A percentile compares a stretch with the other conserved stretches of the same genome.
Conservation (phyloP, 2,888 invertebrate species). For the Octodonta nipae region DNA sequence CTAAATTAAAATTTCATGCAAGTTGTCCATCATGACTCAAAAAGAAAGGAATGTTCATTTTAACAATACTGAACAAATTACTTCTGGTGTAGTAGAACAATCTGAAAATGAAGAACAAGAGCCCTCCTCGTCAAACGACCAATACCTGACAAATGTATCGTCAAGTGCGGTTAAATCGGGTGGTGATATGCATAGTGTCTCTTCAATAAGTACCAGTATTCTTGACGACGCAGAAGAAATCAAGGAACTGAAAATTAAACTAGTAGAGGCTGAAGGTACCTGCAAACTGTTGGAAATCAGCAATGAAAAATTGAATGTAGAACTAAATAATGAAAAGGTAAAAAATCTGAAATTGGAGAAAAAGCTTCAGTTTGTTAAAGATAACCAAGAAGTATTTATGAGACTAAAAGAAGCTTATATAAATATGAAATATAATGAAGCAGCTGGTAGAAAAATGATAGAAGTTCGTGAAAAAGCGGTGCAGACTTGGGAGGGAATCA, state of each 20-base stretch:
- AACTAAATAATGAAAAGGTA: slow-evolving; percentile 20
- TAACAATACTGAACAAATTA: too few species aligned
- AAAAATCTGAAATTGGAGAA: slow-evolving; percentile 23
- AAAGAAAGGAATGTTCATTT: too few species aligned
- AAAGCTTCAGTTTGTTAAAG: slow-evolving; percentile 28
- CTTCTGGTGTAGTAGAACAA: too few species aligned
- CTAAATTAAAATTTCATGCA: too few species aligned
- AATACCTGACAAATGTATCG: neutral
- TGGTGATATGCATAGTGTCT: slow-evolving; percentile 14
- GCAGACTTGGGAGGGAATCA: slow-evolving; percentile 26
- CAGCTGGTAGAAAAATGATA: slow-evolving; percentile 22
- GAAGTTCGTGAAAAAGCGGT: slow-evolving; percentile 24
- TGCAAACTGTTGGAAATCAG: slow-evolving; percentile 19
- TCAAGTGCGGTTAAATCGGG: slow-evolving; percentile 11
- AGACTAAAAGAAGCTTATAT: slow-evolving; percentile 27
- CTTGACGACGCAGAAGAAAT: slow-evolving; percentile 18
- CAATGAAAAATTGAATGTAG: slow-evolving; percentile 18
- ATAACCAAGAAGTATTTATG: slow-evolving; percentile 27
- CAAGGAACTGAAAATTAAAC: slow-evolving; percentile 17
- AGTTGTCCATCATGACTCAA: too few species aligned
- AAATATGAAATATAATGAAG: slow-evolving; percentile 28
- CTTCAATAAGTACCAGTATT: slow-evolving; percentile 18
- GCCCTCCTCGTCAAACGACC: too few species aligned
- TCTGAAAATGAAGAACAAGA: too few species aligned
- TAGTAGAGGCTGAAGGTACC: slow-evolving; percentile 17